Conservation (phyloP, 2,113 vertebrate species). For the Semicossyphus pulcher region DNA sequence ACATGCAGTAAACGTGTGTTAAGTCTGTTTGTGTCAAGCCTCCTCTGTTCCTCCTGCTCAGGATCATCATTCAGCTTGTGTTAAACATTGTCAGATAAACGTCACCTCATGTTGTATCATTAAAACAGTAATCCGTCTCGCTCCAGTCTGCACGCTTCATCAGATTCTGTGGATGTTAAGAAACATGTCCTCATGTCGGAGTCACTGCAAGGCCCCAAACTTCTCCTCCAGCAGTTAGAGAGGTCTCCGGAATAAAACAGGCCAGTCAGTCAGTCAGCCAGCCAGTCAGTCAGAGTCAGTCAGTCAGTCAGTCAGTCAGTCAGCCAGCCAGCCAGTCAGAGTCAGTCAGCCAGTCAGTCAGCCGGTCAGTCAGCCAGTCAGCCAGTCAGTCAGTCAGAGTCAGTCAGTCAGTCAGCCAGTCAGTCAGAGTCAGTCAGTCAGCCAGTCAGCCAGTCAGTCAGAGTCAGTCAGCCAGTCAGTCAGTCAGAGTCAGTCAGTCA, state of each 20-base stretch:
- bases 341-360: conserved; percentile 29
- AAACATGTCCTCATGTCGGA: neutral
- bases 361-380: conserved; percentile 29
- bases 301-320: conserved; percentile 30
- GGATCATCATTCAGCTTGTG: neutral
- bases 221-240: neutral
- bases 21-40: too few relatives aligned
- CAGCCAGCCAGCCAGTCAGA: conserved; percentile 14
- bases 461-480: conserved; percentile 22
- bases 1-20: too few relatives aligned
- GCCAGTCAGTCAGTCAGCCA: conserved; percentile 24
- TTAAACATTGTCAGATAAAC: too few relatives aligned
- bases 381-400: conserved; percentile 21
- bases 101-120: too few relatives aligned
- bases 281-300: too few relatives aligned
- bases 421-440: conserved; percentile 25
- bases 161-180: too few relatives aligned
- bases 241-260: conserved; percentile 28
- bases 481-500: conserved; percentile 28
- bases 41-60: neutral
- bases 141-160: too few relatives aligned
- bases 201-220: conserved; percentile 4
- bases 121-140: too few relatives aligned
- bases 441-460: conserved; percentile 30
- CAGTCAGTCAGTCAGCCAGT: conserved; percentile 25